Evolutionary conservation across 2,797 vertebrate genomes (phyloP).

Genomic region (Xerus rutilus): DNA sequence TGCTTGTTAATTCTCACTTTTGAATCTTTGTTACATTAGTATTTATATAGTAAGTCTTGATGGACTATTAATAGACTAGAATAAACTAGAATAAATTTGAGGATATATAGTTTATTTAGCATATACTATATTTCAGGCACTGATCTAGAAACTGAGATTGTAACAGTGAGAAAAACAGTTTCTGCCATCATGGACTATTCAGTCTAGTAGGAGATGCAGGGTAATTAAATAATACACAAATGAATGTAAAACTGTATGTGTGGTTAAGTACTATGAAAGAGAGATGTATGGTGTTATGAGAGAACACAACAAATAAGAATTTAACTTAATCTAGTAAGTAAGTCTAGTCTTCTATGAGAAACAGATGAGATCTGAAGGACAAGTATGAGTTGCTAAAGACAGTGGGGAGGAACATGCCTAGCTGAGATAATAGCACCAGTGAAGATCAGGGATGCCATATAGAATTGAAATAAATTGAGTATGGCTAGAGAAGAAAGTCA

Average conservation of each 20-base stretch:
- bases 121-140: background rate
- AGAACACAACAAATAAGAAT: background rate
- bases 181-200: background rate
- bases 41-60: background rate
- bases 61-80: constrained; percentile 12
- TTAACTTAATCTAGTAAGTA: background rate
- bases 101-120: background rate
- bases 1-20: background rate
- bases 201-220: background rate
- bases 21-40: background rate
- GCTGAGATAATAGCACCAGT: background rate
- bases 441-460: background rate
- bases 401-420: background rate
- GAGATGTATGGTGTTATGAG: background rate
- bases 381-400: background rate
- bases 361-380: background rate
- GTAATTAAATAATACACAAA: constrained; percentile 21
- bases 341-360: background rate
- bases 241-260: background rate
- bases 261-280: background rate
- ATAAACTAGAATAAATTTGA: background rate
- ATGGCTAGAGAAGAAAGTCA: background rate
- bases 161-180: background rate
- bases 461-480: background rate
- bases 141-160: background rate